phyloP scores from a whole-genome alignment of 2,113 vertebrate species.

The Accipiter cooperii region DNA sequence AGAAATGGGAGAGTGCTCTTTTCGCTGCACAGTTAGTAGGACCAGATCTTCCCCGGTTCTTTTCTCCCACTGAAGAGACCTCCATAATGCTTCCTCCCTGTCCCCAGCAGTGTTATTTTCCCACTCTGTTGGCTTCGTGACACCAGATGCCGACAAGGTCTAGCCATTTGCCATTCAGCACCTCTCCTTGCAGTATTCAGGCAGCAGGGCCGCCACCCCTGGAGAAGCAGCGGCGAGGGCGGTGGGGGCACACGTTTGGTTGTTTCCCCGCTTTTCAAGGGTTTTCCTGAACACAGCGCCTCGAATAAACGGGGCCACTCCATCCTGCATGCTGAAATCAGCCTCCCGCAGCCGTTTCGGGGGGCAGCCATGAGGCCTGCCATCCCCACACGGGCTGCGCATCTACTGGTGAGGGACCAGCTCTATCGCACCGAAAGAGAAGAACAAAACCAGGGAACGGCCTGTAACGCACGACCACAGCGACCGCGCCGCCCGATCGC shows the following conservation, averaged over 20 bases:
- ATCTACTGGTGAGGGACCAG: neutral
- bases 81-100: rapidly evolving
- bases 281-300: neutral
- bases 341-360: rapidly evolving
- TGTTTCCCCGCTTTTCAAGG: neutral
- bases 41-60: neutral
- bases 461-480: rapidly evolving
- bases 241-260: rapidly evolving
- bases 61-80: neutral
- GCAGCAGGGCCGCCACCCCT: neutral
- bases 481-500: rapidly evolving
- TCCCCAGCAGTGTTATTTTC: neutral
- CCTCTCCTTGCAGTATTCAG: neutral
- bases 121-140: neutral
- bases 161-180: rapidly evolving
- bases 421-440: rapidly evolving
- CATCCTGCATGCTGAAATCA: neutral
- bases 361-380: rapidly evolving
- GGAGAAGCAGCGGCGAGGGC: rapidly evolving
- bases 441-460: rapidly evolving
- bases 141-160: neutral
- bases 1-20: neutral
- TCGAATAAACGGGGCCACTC: rapidly evolving
- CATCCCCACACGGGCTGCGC: neutral
- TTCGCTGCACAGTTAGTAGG: neutral